Evolutionary conservation across 1,140 invertebrate genomes (phyloP).

Genomic region (Rhysida immarginata): DNA sequence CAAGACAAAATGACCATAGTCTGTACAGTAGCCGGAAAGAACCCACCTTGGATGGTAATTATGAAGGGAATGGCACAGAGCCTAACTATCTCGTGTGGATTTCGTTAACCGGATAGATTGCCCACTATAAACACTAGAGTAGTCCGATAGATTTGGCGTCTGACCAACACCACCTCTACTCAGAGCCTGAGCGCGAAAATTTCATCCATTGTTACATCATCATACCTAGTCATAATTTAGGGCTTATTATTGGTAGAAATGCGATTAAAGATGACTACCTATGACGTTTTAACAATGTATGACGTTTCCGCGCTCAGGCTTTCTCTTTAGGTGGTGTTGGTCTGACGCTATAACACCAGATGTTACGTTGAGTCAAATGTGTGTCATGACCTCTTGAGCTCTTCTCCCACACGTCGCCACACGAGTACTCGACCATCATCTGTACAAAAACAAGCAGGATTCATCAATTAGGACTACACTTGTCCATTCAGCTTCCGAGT

Average conservation of each 20-base stretch:
- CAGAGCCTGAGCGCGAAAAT: too few relatives aligned
- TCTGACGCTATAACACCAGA: not conserved
- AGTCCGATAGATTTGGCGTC: not conserved
- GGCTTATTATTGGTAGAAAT: too few relatives aligned
- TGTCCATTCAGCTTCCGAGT: not conserved
- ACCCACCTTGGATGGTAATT: not conserved
- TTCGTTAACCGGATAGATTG: not conserved
- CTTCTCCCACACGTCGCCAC: not conserved
- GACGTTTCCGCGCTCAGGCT: too few relatives aligned
- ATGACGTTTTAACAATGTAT: too few relatives aligned
- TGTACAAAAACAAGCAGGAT: not conserved
- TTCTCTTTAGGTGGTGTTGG: too few relatives aligned
- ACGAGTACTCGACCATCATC: not conserved
- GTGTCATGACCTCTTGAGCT: not conserved
- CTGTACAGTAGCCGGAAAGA: not conserved
- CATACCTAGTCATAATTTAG: too few relatives aligned
- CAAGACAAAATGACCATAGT: not conserved
- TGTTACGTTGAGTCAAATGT: not conserved
- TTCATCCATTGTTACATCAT: too few relatives aligned
- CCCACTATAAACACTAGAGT: not conserved
- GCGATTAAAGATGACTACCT: too few relatives aligned
- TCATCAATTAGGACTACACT: not conserved
- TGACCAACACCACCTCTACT: too few relatives aligned
- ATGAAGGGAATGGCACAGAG: not conserved
- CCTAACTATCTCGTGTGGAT: not conserved